phyloP scores from a whole-genome alignment of 2,797 vertebrate species.

The Catostomus latipinnis region DNA sequence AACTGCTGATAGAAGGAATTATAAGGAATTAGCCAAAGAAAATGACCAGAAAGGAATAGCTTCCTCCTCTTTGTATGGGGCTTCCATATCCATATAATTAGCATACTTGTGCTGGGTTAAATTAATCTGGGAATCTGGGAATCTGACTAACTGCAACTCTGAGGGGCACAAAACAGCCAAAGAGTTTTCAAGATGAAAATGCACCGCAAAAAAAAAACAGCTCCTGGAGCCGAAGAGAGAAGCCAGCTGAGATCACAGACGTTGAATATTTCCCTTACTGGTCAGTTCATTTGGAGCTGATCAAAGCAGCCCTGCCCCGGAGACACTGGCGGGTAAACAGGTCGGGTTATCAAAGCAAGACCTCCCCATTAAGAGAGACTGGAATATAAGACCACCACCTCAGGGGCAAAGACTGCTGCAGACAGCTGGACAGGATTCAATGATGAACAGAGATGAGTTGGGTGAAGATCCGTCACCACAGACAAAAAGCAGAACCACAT shows the following conservation, averaged over 20 bases:
- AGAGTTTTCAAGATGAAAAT: conserved; percentile 52
- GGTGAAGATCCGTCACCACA: conserved; percentile 7
- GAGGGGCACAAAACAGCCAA: conserved; percentile 39
- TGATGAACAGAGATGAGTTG: conserved; percentile 34
- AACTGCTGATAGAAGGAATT: no score
- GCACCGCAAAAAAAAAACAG: not conserved
- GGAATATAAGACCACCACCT: conserved; percentile 73
- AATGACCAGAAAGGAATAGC: conserved; percentile 27
- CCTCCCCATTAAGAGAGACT: conserved; percentile 66
- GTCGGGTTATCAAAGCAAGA: conserved; percentile 78
- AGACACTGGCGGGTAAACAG: conserved; percentile 78
- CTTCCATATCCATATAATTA: conserved; percentile 36
- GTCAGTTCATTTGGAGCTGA: conserved; percentile 79
- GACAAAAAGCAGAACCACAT: conserved; percentile 27
- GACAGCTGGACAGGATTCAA: conserved; percentile 51
- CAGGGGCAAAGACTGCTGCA: conserved; percentile 45
- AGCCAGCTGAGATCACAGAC: conserved; percentile 72
- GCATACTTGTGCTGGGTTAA: conserved; percentile 15
- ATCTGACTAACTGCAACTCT: conserved; percentile 37
- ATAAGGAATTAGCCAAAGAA: not conserved
- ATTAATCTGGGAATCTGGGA: conserved; percentile 33
- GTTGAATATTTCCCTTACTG: conserved; percentile 82
- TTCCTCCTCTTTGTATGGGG: conserved; percentile 30
- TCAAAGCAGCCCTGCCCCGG: conserved; percentile 72
- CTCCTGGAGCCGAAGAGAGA: conserved; percentile 40